Base-by-base conservation (phyloP, 2,797 vertebrate genomes). In the Coregonus ussuriensis region DNA sequence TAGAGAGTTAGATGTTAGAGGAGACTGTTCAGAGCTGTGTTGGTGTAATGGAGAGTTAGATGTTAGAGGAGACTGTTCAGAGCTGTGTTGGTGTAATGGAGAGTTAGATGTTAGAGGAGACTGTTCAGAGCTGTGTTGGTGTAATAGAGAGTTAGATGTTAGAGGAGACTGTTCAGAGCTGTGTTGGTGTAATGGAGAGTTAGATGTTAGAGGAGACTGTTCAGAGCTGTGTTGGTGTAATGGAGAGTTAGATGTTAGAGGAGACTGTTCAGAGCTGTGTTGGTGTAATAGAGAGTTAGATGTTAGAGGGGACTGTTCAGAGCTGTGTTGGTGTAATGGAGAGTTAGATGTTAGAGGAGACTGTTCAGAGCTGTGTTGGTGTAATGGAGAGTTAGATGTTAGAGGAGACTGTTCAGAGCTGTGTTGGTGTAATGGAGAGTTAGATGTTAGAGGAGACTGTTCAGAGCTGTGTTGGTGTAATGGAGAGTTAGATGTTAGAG, bases 161-260 rank as follows among this genome's bases (percentile, higher is more conserved):
- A 29, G 18, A 54, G 59, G 53, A 63, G 59, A 52, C 16, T 69
- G 29, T 2, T 14, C 3, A 7, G 6, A 25, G 25, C 65, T 72
- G 73, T 78, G 74, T 67, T 74, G 78, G 71, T 69, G 65, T 70
- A 41, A 25, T 51, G 69, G 56, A 71, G 70, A 52, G 16, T 79
- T 25, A 13, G 59, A 76, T 21, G 21, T 21, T 21, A 21, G 21
- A 21, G 21, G 21, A 21, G 21, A 21, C 21, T 21, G 21, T 21
- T 21, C 21, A 21, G 0, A 16, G 18, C 11, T 53, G 2, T 51
- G 71, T 67, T 74, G 79, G 71, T 69, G 65, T 70, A 41, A 25
- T 51, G 41, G 25, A 65, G 59, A 52, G 16, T 79, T 25, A 13
- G 59, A 75, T 16, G 35, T 76, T 37, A 29, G 18, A 54, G 59